These are phyloP conservation scores for Pediacus dermestoides DNA, from an alignment of 2,888 invertebrate species.

Conservation along the genomic window DNA sequence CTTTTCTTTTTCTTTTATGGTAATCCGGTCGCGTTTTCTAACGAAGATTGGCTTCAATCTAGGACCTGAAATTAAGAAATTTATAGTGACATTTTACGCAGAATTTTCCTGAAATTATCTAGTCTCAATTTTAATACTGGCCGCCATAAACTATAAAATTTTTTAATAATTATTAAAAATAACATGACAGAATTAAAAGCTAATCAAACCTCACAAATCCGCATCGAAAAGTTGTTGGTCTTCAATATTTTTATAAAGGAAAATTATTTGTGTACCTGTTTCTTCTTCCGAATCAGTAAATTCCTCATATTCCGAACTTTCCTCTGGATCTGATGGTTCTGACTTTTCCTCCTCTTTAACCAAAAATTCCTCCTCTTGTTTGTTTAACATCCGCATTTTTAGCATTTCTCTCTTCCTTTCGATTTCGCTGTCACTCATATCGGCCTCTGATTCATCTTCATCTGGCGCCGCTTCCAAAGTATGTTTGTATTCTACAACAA, in stretches of 20 bases:
- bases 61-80: constrained; percentile 58
- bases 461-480: constrained; percentile 48
- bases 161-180: too few relatives aligned
- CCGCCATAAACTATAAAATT: too few relatives aligned
- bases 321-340: constrained; percentile 63
- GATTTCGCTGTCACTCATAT: constrained; percentile 80
- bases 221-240: too few relatives aligned
- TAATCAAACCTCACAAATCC: neutral
- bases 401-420: constrained; percentile 73
- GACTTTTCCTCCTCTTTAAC: constrained; percentile 73
- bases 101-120: too few relatives aligned
- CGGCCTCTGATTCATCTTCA: constrained; percentile 74
- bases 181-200: neutral
- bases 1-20: constrained; percentile 90
- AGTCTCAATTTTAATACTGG: too few relatives aligned
- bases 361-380: constrained; percentile 71
- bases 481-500: constrained; percentile 46
- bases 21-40: constrained; percentile 87
- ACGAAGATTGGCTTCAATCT: constrained; percentile 94
- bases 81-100: too few relatives aligned
- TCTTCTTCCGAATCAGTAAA: constrained; percentile 89
- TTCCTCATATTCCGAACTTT: constrained; percentile 80
- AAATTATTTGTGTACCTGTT: constrained; percentile 54
- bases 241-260: too few relatives aligned
- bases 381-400: constrained; percentile 63